Percentiles rank a stretch among this genome's conserved stretches.
These are phyloP conservation scores for Philereme transversata DNA, from an alignment of 2,888 invertebrate genomes.

Conservation along the genomic window DNA sequence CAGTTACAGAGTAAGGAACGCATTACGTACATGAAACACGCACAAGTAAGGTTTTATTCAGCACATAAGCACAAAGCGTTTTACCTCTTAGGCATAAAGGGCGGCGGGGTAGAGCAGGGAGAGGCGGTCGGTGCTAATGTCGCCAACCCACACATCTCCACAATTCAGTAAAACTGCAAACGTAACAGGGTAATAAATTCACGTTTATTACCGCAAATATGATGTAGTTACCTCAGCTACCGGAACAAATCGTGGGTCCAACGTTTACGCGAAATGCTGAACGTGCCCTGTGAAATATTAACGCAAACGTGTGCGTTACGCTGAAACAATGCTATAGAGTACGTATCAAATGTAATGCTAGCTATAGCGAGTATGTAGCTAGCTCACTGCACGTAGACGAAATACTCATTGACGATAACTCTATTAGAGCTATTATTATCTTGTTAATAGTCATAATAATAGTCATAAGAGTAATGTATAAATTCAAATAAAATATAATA, in stretches of 20 bases:
- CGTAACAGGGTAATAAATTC: conserved; percentile 79
- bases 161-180: conserved; percentile 80
- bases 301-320: conserved; percentile 62
- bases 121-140: conserved; percentile 66
- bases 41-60: conserved; percentile 11
- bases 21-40: conserved; percentile 9
- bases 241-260: conserved; percentile 71
- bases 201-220: conserved; percentile 79
- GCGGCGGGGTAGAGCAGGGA: conserved; percentile 38
- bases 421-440: no score
- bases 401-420: no score
- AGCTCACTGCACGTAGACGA: no score
- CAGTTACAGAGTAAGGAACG: conserved; percentile 9
- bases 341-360: neutral
- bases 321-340: conserved; percentile 55
- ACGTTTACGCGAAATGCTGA: conserved; percentile 61
- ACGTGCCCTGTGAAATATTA: conserved; percentile 71
- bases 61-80: conserved; percentile 33
- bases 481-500: no score
- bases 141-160: conserved; percentile 68
- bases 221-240: conserved; percentile 69
- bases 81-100: conserved; percentile 30
- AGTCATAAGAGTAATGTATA: no score
- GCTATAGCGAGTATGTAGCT: neutral
- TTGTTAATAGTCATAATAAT: no score